Conservation (phyloP, 1,140 invertebrate genomes). For the Drosophila melanica region DNA sequence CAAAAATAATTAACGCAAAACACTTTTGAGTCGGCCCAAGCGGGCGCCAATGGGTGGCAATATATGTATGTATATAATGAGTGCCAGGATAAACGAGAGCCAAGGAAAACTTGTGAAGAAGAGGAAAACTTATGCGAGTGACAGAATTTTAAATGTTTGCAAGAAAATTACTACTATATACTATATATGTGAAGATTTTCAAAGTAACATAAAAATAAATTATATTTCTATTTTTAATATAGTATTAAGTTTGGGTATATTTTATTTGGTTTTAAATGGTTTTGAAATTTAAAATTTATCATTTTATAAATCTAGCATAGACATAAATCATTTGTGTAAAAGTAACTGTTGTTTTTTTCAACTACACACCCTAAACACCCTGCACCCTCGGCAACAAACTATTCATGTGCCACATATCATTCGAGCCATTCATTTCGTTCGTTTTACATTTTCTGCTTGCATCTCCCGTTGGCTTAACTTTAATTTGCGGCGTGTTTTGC, state of each 20-base stretch:
- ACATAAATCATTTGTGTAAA: constrained; percentile 3
- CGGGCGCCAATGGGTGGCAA: background rate
- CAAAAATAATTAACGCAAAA: constrained; percentile 64
- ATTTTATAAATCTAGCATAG: constrained; percentile 1
- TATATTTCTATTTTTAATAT: too few species aligned
- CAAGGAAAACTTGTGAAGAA: background rate
- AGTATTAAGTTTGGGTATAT: too few species aligned
- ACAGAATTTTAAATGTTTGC: background rate
- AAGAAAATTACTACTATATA: too few species aligned
- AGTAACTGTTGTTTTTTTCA: constrained; percentile 1
- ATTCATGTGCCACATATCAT: constrained; percentile 3
- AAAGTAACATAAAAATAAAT: too few species aligned
- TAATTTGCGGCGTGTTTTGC: constrained; percentile 26
- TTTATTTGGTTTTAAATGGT: too few species aligned
- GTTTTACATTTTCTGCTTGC: background rate
- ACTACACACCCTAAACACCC: background rate
- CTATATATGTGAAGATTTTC: too few species aligned
- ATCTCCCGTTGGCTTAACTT: constrained; percentile 14
- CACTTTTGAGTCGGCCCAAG: background rate
- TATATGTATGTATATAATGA: constrained; percentile 5
- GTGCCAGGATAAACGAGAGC: background rate
- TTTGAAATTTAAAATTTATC: too few species aligned
- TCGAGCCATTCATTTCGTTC: constrained; percentile 1
- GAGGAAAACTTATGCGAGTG: background rate
- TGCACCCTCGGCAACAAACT: background rate